Evolutionary conservation across 2,888 invertebrate species (phyloP).

Genomic region (Dendrolimus pini): DNA sequence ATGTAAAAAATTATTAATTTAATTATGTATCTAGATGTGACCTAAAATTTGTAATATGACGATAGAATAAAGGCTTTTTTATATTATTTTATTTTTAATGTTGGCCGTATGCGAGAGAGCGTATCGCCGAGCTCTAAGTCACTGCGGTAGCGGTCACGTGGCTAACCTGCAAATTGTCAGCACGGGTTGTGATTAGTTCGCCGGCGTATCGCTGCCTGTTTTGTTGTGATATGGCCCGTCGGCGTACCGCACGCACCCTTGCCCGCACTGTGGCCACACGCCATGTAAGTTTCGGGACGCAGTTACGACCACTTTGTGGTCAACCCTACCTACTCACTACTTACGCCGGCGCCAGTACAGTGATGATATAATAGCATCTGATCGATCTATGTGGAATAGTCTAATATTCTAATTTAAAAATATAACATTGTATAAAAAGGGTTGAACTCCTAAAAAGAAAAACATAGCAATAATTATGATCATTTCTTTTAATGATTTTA

Average conservation of each 20-base stretch:
- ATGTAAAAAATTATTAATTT: too few relatives aligned
- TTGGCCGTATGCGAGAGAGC: too few relatives aligned
- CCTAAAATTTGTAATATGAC: too few relatives aligned
- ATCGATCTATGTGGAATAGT: background rate
- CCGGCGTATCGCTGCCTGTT: constrained; percentile 33
- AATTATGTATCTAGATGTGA: too few relatives aligned
- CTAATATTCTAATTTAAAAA: too few relatives aligned
- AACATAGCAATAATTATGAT: too few relatives aligned
- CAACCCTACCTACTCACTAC: constrained; percentile 25
- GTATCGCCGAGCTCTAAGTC: background rate
- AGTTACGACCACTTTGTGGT: constrained; percentile 45
- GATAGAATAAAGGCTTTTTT: too few relatives aligned
- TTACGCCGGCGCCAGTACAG: constrained; percentile 14
- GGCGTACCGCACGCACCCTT: constrained; percentile 23
- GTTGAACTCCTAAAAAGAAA: too few relatives aligned
- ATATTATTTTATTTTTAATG: too few relatives aligned
- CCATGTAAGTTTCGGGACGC: constrained; percentile 41
- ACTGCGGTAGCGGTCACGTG: constrained; percentile 27
- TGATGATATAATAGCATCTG: background rate
- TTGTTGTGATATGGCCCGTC: constrained; percentile 45
- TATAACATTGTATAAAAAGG: too few relatives aligned
- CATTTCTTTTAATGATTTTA: too few relatives aligned
- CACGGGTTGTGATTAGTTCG: constrained; percentile 60
- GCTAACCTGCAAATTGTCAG: constrained; percentile 55
- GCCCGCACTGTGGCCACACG: constrained; percentile 31